Base-by-base conservation (phyloP, 1,140 invertebrate species). In the Sitobion miscanthi region DNA sequence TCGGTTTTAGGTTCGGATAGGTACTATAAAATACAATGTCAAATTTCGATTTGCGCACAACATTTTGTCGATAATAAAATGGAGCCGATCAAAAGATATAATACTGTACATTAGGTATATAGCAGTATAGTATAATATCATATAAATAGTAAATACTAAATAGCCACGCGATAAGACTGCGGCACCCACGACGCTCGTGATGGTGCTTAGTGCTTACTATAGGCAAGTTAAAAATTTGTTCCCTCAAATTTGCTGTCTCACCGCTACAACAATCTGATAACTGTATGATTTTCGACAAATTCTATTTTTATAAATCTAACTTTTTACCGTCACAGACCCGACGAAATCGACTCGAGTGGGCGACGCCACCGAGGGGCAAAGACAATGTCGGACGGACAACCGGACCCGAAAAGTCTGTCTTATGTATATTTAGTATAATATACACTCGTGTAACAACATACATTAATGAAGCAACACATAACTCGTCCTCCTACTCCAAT, bases 401-500 rank as follows among this genome's bases (percentile, higher is more conserved):
- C 90, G 45, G 69, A 45, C 42, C 42, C 90, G 69, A 82, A 91
- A 45, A 17, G n/a, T 62, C 30, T 47, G 35, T 35, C 35, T 35
- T 35, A 35, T 35, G 2, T 49, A 47, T 21, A 62, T 3, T 0
- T 42, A 42, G 42, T 42, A 42, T 42, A 42, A 42, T 42, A 42
- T 23, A 69, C 0, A 25, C 57, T 9, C 23, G 7, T 25, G 25
- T 42, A 86, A 42, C 38, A 85, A 23, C 42, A 17, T 23, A 42
- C 52, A 14, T 91, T 91, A 91, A 91, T 91, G 69, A 91, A 30
- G 30, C 90, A 91, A 82, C 83, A 23, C 23, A 85, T 90, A 90
- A 90, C 62, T 91, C 57, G 89, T 90, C 54, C 89, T 90, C 90
- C 90, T 91, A 91, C 90, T 91, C 45, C 90, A 45, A 91, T 91